Evolutionary conservation across 2,888 invertebrate species (phyloP).

Genomic region (Lissocephala sabroskyi): DNA sequence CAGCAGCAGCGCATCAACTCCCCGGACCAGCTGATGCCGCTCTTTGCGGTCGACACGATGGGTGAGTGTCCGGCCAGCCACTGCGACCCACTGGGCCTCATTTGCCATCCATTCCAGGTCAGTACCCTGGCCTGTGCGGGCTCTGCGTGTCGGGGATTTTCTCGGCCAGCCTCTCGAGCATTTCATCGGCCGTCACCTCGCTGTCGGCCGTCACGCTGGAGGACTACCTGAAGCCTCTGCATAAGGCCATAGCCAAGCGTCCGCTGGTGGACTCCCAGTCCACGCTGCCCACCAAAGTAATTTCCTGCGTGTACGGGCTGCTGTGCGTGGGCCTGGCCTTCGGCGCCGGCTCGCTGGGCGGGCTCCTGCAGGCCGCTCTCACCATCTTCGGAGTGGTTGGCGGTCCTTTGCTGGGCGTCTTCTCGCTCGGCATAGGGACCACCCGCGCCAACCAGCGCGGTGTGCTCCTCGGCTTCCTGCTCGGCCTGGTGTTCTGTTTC

Average conservation of each 20-base stretch:
- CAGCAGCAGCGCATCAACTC: constrained; percentile 76
- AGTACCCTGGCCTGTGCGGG: constrained; percentile 87
- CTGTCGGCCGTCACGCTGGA: constrained; percentile 91
- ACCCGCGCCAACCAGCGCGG: constrained; percentile 83
- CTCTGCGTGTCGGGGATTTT: constrained; percentile 93
- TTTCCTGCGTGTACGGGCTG: constrained; percentile 83
- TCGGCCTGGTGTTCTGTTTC: constrained; percentile 79
- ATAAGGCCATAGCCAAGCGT: constrained; percentile 70
- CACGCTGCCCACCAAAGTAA: constrained; percentile 77
- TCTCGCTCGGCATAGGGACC: constrained; percentile 88
- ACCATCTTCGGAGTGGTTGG: constrained; percentile 91
- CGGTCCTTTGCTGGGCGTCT: constrained; percentile 87
- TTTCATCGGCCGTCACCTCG: constrained; percentile 92
- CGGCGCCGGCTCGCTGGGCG: constrained; percentile 85
- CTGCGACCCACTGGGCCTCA: neutral
- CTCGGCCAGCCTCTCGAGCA: constrained; percentile 91
- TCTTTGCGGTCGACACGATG: constrained; percentile 85
- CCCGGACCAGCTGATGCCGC: constrained; percentile 85
- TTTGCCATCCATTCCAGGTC: constrained; percentile 39
- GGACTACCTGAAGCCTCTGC: constrained; percentile 82
- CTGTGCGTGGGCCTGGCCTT: constrained; percentile 87
- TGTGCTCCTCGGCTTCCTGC: constrained; percentile 78
- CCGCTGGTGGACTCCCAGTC: constrained; percentile 72
- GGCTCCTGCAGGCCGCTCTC: constrained; percentile 86
- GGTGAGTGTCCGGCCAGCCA: constrained; percentile 62